These are phyloP conservation scores for Drosophila borborema DNA, from an alignment of 2,888 invertebrate genomes.

Conservation along the genomic window DNA sequence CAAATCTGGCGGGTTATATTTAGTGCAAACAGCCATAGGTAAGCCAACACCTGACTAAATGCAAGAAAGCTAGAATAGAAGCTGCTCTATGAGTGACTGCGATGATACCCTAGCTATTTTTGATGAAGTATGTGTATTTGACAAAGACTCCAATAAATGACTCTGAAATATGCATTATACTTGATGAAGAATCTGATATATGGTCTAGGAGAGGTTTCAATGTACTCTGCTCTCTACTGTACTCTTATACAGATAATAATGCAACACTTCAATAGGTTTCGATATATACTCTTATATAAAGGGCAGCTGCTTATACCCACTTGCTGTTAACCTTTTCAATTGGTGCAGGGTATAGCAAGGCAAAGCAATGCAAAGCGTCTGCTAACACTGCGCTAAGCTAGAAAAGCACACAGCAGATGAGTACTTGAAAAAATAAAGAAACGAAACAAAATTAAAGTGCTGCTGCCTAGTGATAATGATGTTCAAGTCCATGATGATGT, in stretches of 20 bases:
- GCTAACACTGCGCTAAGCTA: slow-evolving; percentile 42
- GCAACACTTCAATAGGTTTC: no score
- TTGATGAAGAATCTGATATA: no score
- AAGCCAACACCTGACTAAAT: slow-evolving; percentile 20
- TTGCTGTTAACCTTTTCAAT: background rate
- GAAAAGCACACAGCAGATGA: slow-evolving; percentile 47
- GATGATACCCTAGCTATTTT: background rate
- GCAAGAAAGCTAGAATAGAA: background rate
- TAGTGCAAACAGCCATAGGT: background rate
- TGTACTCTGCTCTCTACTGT: no score
- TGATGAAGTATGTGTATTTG: no score
- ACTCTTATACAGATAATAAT: no score
- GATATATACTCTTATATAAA: no score
- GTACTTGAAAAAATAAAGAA: slow-evolving; percentile 65
- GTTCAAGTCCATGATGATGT: slow-evolving; percentile 2
- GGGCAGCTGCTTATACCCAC: background rate
- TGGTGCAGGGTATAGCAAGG: background rate
- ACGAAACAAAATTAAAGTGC: slow-evolving; percentile 66
- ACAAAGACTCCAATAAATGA: no score
- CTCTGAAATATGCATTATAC: no score
- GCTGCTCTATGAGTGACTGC: background rate
- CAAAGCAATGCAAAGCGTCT: background rate
- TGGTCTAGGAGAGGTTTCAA: no score
- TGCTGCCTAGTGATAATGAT: slow-evolving; percentile 22
- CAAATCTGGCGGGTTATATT: slow-evolving; percentile 24